Evolutionary conservation across 2,888 invertebrate species (phyloP), one percentile per base, ranked within the genome.

Genomic region (Folsomia candida): DNA sequence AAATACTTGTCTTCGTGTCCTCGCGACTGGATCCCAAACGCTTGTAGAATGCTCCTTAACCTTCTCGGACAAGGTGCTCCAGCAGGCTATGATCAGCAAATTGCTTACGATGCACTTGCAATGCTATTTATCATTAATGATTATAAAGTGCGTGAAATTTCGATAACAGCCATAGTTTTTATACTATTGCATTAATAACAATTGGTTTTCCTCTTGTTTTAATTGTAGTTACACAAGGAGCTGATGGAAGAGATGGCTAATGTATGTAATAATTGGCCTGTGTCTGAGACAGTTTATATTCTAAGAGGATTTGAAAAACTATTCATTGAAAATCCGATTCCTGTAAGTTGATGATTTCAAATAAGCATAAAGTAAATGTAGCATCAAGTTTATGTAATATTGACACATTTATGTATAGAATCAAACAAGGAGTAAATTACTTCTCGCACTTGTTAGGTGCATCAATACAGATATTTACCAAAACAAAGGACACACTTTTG

Each of bases 1-100:
- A 76, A 78, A 51, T 76, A 76, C 64, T 47, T 76, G 6, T 67
- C 61, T n/a, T 47, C 70, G 0, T 73, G 75, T 26, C 4, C 54
- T 4, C 4, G 4, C 4, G 54, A 54, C 20, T 20, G 18, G 54
- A 20, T 54, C 4, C 22, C 6, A 4, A 6, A 54, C 6, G n/a
- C 54, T 54, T 18, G 54, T 18, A 54, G 25, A 22, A 47, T 78
- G 11, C 69, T 61, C 54, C 37, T 51, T 6, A 62, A 69, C 11
- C 22, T 54, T 11, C 28, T 69, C 58, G 1, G 9, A 18, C 66
- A 47, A 6, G n/a, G 22, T 3, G 54, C 59, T 22, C 37, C 54
- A 18, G 60, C 70, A 1, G 22, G 4, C 3, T 67, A 59, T 29
- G 51, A 60, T 0, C 58, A 29, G 6, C n/a, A 54, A 1, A 51